Evolutionary conservation across 1,140 invertebrate genomes (phyloP).

Genomic region (Sarcophaga bullata): DNA sequence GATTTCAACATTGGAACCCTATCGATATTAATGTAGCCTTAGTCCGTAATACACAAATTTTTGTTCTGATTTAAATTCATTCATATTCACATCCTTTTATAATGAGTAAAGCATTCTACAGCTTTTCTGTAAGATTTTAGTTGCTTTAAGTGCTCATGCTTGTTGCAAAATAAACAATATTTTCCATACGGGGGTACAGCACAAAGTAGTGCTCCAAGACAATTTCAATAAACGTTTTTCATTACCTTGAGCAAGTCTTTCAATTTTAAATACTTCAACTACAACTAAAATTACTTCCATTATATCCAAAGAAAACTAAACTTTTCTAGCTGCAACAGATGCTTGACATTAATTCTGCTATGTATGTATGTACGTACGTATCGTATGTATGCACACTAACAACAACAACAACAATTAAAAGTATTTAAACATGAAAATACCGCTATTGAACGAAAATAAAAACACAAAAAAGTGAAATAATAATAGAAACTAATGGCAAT

Average conservation of each 20-base stretch:
- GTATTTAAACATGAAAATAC: slow-evolving; percentile 13
- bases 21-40: too few species aligned
- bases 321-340: too few species aligned
- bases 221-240: slow-evolving; percentile 30
- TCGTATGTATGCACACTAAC: background rate
- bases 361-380: background rate
- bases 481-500: background rate
- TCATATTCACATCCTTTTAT: too few species aligned
- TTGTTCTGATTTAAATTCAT: too few species aligned
- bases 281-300: background rate
- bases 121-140: too few species aligned
- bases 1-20: too few species aligned
- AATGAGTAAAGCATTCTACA: too few species aligned
- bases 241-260: slow-evolving; percentile 28
- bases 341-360: too few species aligned
- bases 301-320: background rate
- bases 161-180: too few species aligned
- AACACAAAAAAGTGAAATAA: background rate
- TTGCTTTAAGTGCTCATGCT: too few species aligned
- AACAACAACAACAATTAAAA: background rate
- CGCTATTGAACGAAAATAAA: background rate
- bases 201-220: slow-evolving; percentile 5
- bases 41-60: too few species aligned
- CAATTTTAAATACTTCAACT: slow-evolving; percentile 26
- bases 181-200: too few species aligned